Evolutionary conservation across 1,140 invertebrate species (phyloP).

Genomic region (Cotesia vestalis): DNA sequence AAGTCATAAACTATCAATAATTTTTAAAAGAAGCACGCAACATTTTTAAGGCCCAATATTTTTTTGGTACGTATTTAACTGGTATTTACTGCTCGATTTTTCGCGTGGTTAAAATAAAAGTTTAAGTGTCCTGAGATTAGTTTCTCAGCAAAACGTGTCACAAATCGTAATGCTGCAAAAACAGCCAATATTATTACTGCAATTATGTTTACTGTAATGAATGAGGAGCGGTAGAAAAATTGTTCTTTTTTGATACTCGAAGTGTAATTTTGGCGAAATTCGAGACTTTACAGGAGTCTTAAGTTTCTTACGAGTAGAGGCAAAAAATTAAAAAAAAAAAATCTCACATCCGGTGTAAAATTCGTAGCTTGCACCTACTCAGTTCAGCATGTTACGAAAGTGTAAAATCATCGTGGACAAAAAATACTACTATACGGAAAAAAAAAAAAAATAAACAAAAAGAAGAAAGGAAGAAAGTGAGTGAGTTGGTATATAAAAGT

Average conservation of each 20-base stretch:
- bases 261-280: constrained; percentile 28
- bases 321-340: constrained; percentile 14
- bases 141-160: background rate
- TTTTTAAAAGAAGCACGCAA: no score
- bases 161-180: background rate
- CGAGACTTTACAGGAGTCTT: constrained; percentile 16
- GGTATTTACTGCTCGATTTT: no score
- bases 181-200: constrained; percentile 8
- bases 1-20: no score
- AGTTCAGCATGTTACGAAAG: constrained; percentile 8
- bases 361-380: constrained; percentile 14
- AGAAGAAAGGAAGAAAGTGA: constrained; percentile 3
- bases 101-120: no score
- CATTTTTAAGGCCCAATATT: no score
- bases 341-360: constrained; percentile 33
- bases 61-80: no score
- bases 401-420: constrained; percentile 31
- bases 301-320: constrained; percentile 15
- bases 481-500: constrained; percentile 1
- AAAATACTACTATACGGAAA: background rate
- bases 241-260: background rate
- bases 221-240: background rate
- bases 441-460: background rate
- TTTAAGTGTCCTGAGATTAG: no score
- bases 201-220: constrained; percentile 1